A percentile compares a stretch with the other conserved stretches of the same genome.
These are phyloP conservation scores for Halcyon chelicuti DNA, from an alignment of 2,797 vertebrate genomes.

Conservation along the genomic window DNA sequence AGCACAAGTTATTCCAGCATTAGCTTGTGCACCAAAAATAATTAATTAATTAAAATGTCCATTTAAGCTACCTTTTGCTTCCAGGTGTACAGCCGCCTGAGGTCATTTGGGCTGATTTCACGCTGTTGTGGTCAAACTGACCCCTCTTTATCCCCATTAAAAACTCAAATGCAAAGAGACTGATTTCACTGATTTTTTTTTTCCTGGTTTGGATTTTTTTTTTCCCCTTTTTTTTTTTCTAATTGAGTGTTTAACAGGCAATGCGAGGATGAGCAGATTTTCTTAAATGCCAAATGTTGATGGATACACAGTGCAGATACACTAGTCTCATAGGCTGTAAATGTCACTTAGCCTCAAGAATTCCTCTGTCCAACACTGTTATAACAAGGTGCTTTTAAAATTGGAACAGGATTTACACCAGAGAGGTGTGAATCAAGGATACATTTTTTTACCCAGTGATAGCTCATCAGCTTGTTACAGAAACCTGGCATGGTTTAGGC, in stretches of 20 bases:
- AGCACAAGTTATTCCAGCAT: slow-evolving; percentile 24
- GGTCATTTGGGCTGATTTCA: slow-evolving; percentile 36
- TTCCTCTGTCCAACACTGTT: slow-evolving; percentile 68
- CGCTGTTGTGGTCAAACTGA: not conserved
- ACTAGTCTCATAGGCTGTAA: slow-evolving; percentile 65
- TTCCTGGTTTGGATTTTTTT: not conserved
- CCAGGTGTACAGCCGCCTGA: slow-evolving; percentile 31
- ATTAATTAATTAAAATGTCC: not conserved
- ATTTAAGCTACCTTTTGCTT: slow-evolving; percentile 40
- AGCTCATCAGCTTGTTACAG: slow-evolving; percentile 59
- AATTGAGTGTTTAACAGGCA: slow-evolving; percentile 55
- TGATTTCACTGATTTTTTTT: not conserved
- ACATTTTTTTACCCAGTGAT: slow-evolving; percentile 13
- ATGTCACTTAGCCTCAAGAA: slow-evolving; percentile 72
- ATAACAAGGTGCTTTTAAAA: slow-evolving; percentile 71
- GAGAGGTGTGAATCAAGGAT: slow-evolving; percentile 64
- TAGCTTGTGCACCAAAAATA: not conserved
- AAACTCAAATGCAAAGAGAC: not conserved
- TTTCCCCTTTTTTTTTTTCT: not conserved
- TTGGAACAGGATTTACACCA: slow-evolving; percentile 64
- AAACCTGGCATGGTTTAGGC: slow-evolving; percentile 56
- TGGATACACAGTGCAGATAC: slow-evolving; percentile 61
- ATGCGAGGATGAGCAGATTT: slow-evolving; percentile 63
- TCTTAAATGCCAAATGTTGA: slow-evolving; percentile 72
- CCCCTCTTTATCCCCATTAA: not conserved